A percentile compares a stretch with the other conserved stretches of the same genome.
Evolutionary conservation across 2,113 vertebrate species (phyloP).

Genomic region (Varanus komodoensis): DNA sequence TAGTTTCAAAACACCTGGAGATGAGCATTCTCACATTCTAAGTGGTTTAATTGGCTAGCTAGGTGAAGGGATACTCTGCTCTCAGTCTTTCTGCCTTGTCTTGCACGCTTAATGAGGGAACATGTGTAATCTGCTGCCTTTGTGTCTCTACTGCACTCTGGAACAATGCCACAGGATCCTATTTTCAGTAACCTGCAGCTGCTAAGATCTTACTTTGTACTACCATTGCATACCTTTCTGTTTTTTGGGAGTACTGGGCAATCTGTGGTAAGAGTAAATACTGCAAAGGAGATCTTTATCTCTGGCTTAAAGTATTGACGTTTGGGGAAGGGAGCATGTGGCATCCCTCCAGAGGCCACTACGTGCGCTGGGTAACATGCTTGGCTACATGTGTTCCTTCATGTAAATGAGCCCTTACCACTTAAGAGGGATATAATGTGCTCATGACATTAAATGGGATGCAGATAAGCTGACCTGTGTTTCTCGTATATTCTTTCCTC

Average conservation of each 20-base stretch:
- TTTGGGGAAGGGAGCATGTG: background rate
- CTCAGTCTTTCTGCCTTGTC: background rate
- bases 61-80: background rate
- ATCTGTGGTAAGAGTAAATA: background rate
- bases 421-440: background rate
- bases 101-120: background rate
- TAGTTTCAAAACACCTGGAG: background rate
- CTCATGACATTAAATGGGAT: background rate
- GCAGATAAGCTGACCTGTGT: background rate
- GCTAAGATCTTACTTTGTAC: background rate
- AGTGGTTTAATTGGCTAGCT: background rate
- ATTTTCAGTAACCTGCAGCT: background rate
- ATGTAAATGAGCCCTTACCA: background rate
- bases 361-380: background rate
- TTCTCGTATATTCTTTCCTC: background rate
- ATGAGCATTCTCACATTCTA: background rate
- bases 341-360: background rate
- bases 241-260: background rate
- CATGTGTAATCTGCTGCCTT: background rate
- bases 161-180: background rate
- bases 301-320: background rate
- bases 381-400: background rate
- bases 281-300: background rate
- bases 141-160: background rate
- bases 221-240: background rate